phyloP scores from a whole-genome alignment of 2,888 invertebrate genomes.

The Polylopha cassiicola region DNA sequence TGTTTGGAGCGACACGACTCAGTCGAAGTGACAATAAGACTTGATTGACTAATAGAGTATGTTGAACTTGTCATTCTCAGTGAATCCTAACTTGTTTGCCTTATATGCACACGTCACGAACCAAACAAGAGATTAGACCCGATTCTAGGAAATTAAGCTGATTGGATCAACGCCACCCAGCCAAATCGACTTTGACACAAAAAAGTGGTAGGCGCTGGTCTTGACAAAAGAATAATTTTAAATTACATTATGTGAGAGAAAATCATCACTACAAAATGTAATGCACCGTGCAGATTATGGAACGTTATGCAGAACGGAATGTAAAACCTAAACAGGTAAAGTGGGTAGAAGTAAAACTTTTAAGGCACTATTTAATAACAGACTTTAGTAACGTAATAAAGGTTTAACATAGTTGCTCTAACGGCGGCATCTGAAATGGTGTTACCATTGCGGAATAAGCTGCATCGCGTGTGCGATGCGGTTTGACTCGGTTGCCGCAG shows the following conservation, averaged over 20 bases:
- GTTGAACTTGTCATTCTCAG: constrained; percentile 36
- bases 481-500: constrained; percentile 60
- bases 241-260: no score
- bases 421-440: constrained; percentile 19
- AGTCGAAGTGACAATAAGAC: constrained; percentile 36
- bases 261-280: no score
- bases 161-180: constrained; percentile 37
- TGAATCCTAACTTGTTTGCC: constrained; percentile 35
- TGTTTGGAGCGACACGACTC: constrained; percentile 33
- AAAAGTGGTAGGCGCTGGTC: constrained; percentile 26
- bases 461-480: constrained; percentile 42
- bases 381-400: no score
- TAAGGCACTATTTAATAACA: no score
- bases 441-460: constrained; percentile 27
- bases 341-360: no score
- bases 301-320: no score
- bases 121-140: constrained; percentile 43
- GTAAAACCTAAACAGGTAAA: no score
- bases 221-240: not conserved
- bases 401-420: constrained; percentile 17
- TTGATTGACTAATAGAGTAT: constrained; percentile 37
- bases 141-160: constrained; percentile 49
- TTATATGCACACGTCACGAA: constrained; percentile 44
- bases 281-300: no score
- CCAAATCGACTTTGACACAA: constrained; percentile 32